These are phyloP conservation scores for Alouatta palliata DNA, from an alignment of 2,113 vertebrate genomes.

Conservation along the genomic window DNA sequence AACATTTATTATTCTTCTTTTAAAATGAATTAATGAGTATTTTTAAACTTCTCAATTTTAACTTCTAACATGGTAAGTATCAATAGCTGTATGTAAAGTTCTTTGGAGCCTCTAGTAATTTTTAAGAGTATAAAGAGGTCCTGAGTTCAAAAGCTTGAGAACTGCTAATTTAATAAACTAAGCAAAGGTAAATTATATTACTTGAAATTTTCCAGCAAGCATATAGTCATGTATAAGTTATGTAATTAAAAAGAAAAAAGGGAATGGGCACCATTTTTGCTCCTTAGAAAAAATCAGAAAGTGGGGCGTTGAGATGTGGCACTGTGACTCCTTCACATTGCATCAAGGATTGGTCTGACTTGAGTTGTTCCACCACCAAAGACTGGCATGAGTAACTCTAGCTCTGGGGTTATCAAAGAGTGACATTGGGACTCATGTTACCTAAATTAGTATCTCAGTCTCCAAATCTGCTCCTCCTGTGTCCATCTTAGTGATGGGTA, in stretches of 20 bases:
- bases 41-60: neutral
- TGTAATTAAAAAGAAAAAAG: neutral
- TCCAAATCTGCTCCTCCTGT: neutral
- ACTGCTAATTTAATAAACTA: neutral
- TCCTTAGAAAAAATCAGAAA: neutral
- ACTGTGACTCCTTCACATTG: neutral
- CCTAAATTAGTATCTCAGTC: neutral
- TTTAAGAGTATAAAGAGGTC: neutral
- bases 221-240: neutral
- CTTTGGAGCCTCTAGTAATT: neutral
- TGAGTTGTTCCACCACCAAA: neutral
- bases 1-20: neutral
- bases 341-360: neutral
- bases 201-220: neutral
- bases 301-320: neutral
- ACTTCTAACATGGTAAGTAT: neutral
- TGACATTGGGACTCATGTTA: neutral
- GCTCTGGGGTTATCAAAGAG: neutral
- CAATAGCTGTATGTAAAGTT: neutral
- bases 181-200: neutral
- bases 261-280: neutral
- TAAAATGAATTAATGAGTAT: neutral
- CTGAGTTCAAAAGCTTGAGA: neutral
- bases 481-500: neutral
- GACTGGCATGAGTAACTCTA: neutral